Percentiles rank a stretch among this genome's conserved stretches.
phyloP scores from a whole-genome alignment of 1,140 invertebrate species.

The Drosophila carrolli region DNA sequence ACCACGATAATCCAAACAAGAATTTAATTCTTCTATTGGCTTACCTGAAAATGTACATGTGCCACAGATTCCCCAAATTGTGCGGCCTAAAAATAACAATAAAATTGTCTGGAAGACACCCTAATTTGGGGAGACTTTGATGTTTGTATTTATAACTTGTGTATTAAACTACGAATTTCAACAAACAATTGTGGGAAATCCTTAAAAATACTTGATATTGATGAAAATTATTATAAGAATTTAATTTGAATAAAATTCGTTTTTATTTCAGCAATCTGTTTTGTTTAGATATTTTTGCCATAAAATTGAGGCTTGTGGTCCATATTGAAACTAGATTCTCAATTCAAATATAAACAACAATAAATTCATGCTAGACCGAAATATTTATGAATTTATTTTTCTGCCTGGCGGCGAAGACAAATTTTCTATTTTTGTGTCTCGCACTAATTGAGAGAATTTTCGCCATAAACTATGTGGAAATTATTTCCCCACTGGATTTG shows the following conservation, averaged over 20 bases:
- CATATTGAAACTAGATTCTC: conserved; percentile 29
- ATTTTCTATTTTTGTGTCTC: conserved; percentile 40
- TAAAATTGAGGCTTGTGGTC: conserved; percentile 33
- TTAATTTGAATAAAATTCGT: conserved; percentile 16
- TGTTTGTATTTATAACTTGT: conserved; percentile 5
- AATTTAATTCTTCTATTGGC: conserved; percentile 17
- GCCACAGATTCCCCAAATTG: conserved; percentile 18
- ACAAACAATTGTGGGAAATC: conserved; percentile 13
- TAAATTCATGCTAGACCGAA: conserved; percentile 28
- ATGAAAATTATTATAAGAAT: background rate
- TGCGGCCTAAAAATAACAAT: conserved; percentile 44
- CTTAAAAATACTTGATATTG: conserved; percentile 5
- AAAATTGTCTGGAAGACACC: conserved; percentile 14
- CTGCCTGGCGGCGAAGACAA: conserved; percentile 22
- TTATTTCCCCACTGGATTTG: conserved; percentile 46
- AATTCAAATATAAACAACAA: conserved; percentile 40
- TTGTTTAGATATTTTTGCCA: conserved; percentile 13
- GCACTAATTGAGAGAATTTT: conserved; percentile 52
- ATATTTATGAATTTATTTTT: conserved; percentile 46
- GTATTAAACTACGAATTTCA: conserved; percentile 1
- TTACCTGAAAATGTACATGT: conserved; percentile 15
- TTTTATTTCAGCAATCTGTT: background rate
- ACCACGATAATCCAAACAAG: conserved; percentile 39
- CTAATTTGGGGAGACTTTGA: background rate
- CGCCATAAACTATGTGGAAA: conserved; percentile 49